Evolutionary conservation across 2,888 invertebrate species (phyloP).

Genomic region (Troides aeacus): DNA sequence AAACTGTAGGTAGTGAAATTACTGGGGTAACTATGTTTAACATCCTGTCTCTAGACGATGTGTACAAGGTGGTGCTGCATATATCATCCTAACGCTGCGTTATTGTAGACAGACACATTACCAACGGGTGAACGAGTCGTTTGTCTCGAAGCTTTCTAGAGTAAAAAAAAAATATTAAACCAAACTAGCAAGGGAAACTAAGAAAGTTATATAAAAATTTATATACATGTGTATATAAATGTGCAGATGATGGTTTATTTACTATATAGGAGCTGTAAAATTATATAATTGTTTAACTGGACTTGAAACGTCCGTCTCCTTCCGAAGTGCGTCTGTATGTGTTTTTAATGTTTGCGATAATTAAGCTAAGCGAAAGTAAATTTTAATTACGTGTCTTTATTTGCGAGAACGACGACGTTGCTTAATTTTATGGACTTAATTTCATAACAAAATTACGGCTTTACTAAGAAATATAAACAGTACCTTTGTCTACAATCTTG

Average conservation of each 20-base stretch:
- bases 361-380: not conserved
- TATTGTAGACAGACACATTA: no score
- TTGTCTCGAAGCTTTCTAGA: no score
- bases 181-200: no score
- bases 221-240: no score
- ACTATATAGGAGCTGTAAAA: not conserved
- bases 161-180: no score
- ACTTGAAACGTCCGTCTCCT: not conserved
- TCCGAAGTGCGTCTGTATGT: not conserved
- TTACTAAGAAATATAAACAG: not conserved
- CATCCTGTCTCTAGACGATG: no score
- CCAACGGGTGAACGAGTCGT: no score
- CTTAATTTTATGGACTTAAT: constrained; percentile 5
- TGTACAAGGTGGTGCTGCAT: no score
- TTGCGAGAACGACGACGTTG: not conserved
- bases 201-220: no score
- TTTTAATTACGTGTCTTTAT: constrained; percentile 2
- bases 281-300: not conserved
- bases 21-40: no score
- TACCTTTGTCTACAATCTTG: not conserved
- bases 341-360: not conserved
- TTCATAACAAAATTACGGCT: not conserved
- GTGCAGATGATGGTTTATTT: not conserved
- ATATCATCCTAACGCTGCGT: no score
- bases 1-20: no score